A percentile compares a stretch with the other conserved stretches of the same genome.
These are phyloP conservation scores for Falco concolor DNA, from an alignment of 2,797 vertebrate species.

Conservation along the genomic window DNA sequence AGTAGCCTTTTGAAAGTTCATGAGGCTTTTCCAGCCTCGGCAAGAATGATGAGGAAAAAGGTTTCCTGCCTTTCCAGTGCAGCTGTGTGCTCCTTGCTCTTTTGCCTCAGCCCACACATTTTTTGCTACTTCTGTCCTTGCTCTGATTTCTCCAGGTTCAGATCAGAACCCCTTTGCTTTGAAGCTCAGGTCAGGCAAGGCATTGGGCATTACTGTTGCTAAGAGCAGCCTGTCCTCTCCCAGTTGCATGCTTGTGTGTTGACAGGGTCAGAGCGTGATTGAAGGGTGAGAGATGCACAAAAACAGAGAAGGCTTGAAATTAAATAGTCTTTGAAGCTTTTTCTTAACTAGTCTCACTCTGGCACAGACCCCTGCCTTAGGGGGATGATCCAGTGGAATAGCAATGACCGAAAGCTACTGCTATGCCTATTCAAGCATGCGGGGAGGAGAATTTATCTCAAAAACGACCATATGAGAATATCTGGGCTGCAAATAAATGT, in stretches of 20 bases:
- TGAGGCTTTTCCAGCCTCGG: background rate
- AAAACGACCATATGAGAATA: background rate
- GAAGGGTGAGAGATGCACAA: conserved; percentile 14
- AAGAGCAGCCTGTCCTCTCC: background rate
- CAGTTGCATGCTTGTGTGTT: background rate
- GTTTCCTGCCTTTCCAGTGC: background rate
- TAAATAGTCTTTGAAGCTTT: conserved; percentile 55
- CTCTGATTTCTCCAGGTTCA: background rate
- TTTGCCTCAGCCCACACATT: background rate
- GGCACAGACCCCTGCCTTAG: conserved; percentile 25
- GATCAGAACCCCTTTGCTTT: background rate
- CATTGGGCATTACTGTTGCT: background rate
- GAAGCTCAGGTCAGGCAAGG: conserved; percentile 13
- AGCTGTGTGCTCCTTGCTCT: accelerated
- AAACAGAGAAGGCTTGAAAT: conserved; percentile 34
- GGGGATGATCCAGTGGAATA: conserved; percentile 25
- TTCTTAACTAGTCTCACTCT: conserved; percentile 16
- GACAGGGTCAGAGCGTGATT: background rate
- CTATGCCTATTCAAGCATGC: background rate
- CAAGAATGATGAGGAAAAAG: background rate
- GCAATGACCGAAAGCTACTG: conserved; percentile 29
- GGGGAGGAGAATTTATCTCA: background rate
- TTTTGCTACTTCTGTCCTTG: background rate
- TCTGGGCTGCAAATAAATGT: background rate
- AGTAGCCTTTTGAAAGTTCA: background rate